Evolutionary conservation across 2,113 vertebrate species (phyloP).

Genomic region (Tachysurus vachellii): DNA sequence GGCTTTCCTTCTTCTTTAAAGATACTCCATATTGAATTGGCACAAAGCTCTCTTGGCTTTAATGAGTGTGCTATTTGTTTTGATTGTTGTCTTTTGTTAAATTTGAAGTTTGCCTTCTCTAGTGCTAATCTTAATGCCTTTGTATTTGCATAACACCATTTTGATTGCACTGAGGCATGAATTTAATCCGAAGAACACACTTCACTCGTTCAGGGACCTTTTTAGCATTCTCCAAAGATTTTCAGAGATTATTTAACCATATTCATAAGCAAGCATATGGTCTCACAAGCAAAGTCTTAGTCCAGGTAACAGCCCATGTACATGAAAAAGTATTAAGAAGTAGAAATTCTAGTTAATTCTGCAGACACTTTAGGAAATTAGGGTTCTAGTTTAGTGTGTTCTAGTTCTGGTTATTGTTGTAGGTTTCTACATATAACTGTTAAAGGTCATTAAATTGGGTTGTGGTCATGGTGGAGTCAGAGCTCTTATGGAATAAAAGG

Average conservation of each 20-base stretch:
- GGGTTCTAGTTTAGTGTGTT: not conserved
- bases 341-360: not conserved
- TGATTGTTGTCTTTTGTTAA: constrained; percentile 5
- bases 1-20: not conserved
- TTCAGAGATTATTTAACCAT: not conserved
- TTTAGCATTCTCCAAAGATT: not conserved
- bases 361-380: not conserved
- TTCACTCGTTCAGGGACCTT: not conserved
- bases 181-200: constrained; percentile 1
- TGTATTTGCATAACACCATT: not conserved
- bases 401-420: not conserved
- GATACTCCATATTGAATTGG: not conserved
- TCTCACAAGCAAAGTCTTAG: not conserved
- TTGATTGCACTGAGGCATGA: constrained; percentile 1
- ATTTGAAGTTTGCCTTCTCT: not conserved
- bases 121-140: not conserved
- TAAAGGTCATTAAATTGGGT: not conserved
- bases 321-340: not conserved
- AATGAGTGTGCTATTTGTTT: constrained; percentile 16
- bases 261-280: not conserved
- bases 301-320: not conserved
- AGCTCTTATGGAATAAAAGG: not conserved
- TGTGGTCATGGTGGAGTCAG: not conserved
- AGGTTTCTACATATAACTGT: not conserved
- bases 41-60: not conserved